A percentile compares a stretch with the other conserved stretches of the same genome.
Evolutionary conservation across 2,888 invertebrate species (phyloP).

Genomic region (Gasteruption jaculator): DNA sequence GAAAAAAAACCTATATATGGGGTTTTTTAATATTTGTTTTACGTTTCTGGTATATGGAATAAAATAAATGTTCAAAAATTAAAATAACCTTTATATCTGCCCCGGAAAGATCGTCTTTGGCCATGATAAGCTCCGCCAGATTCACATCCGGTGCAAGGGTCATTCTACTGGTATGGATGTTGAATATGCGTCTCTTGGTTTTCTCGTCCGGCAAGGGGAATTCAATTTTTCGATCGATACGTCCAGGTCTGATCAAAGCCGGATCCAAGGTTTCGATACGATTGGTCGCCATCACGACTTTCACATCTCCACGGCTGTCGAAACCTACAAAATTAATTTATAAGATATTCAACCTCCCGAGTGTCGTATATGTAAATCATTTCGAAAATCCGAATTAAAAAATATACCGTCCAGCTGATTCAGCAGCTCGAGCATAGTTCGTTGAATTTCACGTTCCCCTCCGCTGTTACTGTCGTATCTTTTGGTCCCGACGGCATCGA

Average conservation of each 20-base stretch:
- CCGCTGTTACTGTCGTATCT: slow-evolving; percentile 99
- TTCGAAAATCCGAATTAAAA: too few species aligned
- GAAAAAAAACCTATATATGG: too few species aligned
- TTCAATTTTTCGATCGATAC: slow-evolving; percentile 99
- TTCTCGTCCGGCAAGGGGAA: slow-evolving; percentile 99
- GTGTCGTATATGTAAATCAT: neutral
- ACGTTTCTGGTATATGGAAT: neutral
- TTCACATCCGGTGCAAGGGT: slow-evolving; percentile 96
- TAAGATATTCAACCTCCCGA: neutral
- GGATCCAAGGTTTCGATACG: slow-evolving; percentile 98
- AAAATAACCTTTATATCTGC: slow-evolving; percentile 80
- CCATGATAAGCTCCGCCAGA: slow-evolving; percentile 95
- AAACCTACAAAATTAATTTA: slow-evolving; percentile 34
- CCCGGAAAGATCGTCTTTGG: slow-evolving; percentile 98
- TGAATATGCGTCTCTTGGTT: slow-evolving; percentile 93
- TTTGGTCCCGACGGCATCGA: slow-evolving; percentile 98
- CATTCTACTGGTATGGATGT: slow-evolving; percentile 99
- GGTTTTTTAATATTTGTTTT: too few species aligned
- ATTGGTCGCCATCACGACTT: slow-evolving; percentile 97
- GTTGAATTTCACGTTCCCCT: slow-evolving; percentile 98
- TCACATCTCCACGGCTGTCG: slow-evolving; percentile 48
- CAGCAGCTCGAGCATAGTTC: slow-evolving; percentile 97
- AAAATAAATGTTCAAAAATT: neutral
- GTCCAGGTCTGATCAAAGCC: slow-evolving; percentile 95
- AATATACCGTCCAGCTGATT: slow-evolving; percentile 93